Base-by-base conservation (phyloP, 2,797 vertebrate genomes). In the Acrossocheilus fasciatus region DNA sequence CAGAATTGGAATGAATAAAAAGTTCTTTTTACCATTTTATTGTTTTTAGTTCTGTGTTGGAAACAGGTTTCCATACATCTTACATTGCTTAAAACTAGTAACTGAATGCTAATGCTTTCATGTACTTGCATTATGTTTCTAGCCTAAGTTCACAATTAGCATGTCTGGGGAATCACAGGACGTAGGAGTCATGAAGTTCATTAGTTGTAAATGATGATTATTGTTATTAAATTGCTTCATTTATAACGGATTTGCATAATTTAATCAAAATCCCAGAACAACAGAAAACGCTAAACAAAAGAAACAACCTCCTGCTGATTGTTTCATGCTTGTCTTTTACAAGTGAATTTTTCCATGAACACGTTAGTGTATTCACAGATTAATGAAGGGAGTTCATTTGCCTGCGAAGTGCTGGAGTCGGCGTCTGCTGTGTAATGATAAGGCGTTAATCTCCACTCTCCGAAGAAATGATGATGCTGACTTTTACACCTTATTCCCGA, bases 351-450 rank as follows among this genome's bases (percentile, higher is more conserved):
- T 64, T 64, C 26, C 62, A 30, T 30, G 12, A 30, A 30, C 26
- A 30, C 62, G 30, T 64, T 30, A 64, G 62, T 30, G 59, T 64
- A 64, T 64, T 64, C 59, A 64, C 59, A 30, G 59, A 64, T 57
- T 75, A 77, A 91, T 92, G 93, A 91, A 89, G 85, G 89, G 76
- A n/a, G 83, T n/a, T 89, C 88, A 90, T 94, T 92, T 92, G 89
- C 86, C 89, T 89, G 17, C 50, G 26, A 69, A 69, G 64, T 2
- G 30, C 20, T 12, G 79, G 80, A 83, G 87, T 90, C 87, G 88
- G 86, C 74, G 85, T 91, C 92, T 94, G 93, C 84, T 79, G 45
- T 86, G 81, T 86, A 77, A 89, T 85, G 94, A 94, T 94, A 93
- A 93, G 92, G 89, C 86, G 45, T 82, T 93, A 94, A 94, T 94